Percentiles rank a stretch among this genome's conserved stretches.
Conservation (phyloP, 2,797 vertebrate species). For the Percopsis omiscomaycus region DNA sequence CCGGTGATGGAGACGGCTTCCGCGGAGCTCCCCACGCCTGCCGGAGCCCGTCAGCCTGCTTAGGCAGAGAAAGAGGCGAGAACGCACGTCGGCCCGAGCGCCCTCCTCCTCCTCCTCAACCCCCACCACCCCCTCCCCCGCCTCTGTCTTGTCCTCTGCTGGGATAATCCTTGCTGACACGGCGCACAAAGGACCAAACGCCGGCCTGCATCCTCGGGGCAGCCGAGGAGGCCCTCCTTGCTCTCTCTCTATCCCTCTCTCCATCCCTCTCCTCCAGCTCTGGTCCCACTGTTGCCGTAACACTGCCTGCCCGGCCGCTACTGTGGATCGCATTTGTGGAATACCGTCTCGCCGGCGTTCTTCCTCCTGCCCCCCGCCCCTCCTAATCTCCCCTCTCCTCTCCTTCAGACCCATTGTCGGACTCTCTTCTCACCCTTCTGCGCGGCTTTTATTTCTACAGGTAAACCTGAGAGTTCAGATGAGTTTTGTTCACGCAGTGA, state of each 20-base stretch:
- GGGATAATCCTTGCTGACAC: conserved; percentile 77
- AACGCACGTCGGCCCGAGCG: conserved; percentile 32
- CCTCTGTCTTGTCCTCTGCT: conserved; percentile 44
- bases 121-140: conserved; percentile 11
- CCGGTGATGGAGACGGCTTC: conserved; percentile 53
- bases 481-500: conserved; percentile 32
- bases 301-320: conserved; percentile 24
- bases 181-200: conserved; percentile 70
- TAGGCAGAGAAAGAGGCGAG: conserved; percentile 14
- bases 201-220: conserved; percentile 53
- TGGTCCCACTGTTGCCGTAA: conserved; percentile 45
- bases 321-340: conserved; percentile 51
- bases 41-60: conserved; percentile 43
- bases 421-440: conserved; percentile 25
- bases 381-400: conserved; percentile 25
- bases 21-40: conserved; percentile 30
- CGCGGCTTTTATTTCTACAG: conserved; percentile 59
- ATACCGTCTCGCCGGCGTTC: conserved; percentile 36
- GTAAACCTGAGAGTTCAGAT: conserved; percentile 55
- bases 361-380: conserved; percentile 36
- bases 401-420: conserved; percentile 4
- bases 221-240: neutral
- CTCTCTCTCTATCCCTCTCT: conserved; percentile 13
- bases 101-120: conserved; percentile 42
- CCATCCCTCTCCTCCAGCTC: conserved; percentile 37